A percentile compares a stretch with the other conserved stretches of the same genome.
phyloP scores from a whole-genome alignment of 2,113 vertebrate genomes.

The human region GRCh38 chr14:20999501-21000000 shows the following conservation, averaged over 20 bases:
- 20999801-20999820: slow-evolving; percentile 82
- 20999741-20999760: slow-evolving; percentile 74
- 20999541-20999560: slow-evolving; percentile 74
- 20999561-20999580: slow-evolving; percentile 57
- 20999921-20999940: neutral
- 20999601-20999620: neutral
- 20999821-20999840: slow-evolving; percentile 74
- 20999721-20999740: slow-evolving; percentile 21
- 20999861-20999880: slow-evolving; percentile 59
- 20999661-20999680: neutral
- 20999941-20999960: neutral
- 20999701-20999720: neutral
- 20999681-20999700: neutral
- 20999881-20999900: neutral
- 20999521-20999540: slow-evolving; percentile 77
- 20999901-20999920: neutral
- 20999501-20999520: slow-evolving; percentile 76
- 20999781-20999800: slow-evolving; percentile 81
- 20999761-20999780: slow-evolving; percentile 75
- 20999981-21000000: neutral
- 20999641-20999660: neutral
- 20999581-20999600: neutral
- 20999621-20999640: neutral
- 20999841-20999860: slow-evolving; percentile 72
- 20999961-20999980: neutral